phyloP scores from a whole-genome alignment of 2,797 vertebrate genomes.

The Eulemur mongoz region DNA sequence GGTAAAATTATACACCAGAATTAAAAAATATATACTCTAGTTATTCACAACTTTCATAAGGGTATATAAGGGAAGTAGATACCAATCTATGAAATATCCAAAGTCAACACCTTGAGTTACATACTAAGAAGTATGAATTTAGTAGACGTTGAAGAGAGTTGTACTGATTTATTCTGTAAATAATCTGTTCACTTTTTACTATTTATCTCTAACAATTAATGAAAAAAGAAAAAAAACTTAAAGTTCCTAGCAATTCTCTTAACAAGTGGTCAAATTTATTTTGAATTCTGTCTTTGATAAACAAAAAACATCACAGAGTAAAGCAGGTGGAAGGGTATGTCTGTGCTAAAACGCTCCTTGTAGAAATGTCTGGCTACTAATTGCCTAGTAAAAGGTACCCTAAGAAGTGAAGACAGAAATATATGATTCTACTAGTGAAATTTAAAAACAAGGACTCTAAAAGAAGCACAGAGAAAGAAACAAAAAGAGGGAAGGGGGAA shows the following conservation, averaged over 20 bases:
- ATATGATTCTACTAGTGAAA: not conserved
- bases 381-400: not conserved
- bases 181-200: not conserved
- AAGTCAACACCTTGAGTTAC: not conserved
- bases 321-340: not conserved
- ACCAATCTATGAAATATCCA: not conserved
- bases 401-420: not conserved
- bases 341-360: not conserved
- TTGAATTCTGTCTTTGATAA: conserved; percentile 28
- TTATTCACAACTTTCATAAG: not conserved
- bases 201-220: not conserved
- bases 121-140: not conserved
- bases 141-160: not conserved
- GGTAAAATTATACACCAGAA: not conserved
- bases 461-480: not conserved
- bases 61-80: conserved; percentile 3
- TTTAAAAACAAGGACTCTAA: not conserved
- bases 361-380: not conserved
- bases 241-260: not conserved
- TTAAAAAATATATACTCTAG: not conserved
- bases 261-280: conserved; percentile 37
- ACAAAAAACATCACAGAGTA: not conserved
- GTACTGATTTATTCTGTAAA: not conserved
- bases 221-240: not conserved
- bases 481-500: not conserved